Evolutionary conservation across 2,888 invertebrate genomes (phyloP).

Genomic region (Neoascia interrupta): DNA sequence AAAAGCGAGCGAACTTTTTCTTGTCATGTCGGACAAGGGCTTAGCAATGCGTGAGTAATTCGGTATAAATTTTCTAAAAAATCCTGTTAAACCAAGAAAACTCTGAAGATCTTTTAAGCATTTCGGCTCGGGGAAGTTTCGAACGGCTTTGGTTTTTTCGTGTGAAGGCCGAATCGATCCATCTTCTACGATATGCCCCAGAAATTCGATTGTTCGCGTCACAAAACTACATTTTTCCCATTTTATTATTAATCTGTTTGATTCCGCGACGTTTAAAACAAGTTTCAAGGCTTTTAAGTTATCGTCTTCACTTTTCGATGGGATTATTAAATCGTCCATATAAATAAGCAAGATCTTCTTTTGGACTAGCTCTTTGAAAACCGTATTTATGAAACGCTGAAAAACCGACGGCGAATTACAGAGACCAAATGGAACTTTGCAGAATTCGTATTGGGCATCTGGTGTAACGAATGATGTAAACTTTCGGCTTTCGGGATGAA

Average conservation of each 20-base stretch:
- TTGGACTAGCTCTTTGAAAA: not conserved
- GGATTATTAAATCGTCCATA: not conserved
- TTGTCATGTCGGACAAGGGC: not conserved
- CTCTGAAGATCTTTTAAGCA: slow-evolving; percentile 23
- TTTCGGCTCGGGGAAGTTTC: slow-evolving; percentile 24
- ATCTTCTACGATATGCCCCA: slow-evolving; percentile 17
- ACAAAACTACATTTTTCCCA: slow-evolving; percentile 9
- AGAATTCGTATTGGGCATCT: slow-evolving; percentile 76
- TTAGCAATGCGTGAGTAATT: not conserved
- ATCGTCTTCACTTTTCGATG: not conserved
- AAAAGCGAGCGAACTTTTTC: slow-evolving; percentile 20
- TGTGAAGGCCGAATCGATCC: slow-evolving; percentile 8
- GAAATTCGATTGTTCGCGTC: slow-evolving; percentile 2
- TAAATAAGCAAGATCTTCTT: not conserved
- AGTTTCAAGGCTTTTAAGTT: slow-evolving; percentile 42
- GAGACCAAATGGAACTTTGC: slow-evolving; percentile 76
- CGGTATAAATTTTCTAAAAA: slow-evolving; percentile 7
- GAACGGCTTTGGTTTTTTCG: slow-evolving; percentile 17
- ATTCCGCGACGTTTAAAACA: not conserved
- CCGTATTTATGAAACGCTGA: slow-evolving; percentile 60
- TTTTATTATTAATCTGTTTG: slow-evolving; percentile 2
- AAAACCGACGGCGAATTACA: slow-evolving; percentile 75
- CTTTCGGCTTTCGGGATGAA: slow-evolving; percentile 36
- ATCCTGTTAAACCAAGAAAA: slow-evolving; percentile 19
- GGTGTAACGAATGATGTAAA: slow-evolving; percentile 77